phyloP scores from a whole-genome alignment of 2,888 invertebrate genomes.

The Limenitis arthemis region DNA sequence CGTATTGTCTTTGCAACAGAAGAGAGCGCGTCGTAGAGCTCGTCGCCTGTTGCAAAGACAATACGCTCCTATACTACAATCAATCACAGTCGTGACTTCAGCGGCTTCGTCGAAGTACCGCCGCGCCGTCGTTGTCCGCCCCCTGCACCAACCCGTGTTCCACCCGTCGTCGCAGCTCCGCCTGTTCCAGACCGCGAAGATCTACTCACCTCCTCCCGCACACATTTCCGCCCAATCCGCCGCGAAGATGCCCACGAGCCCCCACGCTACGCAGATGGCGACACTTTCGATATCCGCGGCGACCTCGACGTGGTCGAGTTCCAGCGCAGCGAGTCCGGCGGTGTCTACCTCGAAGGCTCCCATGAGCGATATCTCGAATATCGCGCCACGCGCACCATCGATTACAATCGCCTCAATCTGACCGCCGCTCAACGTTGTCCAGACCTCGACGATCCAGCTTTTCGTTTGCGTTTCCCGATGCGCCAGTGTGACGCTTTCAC shows the following conservation, averaged over 20 bases:
- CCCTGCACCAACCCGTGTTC: constrained; percentile 38
- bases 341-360: constrained; percentile 68
- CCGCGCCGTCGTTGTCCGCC: constrained; percentile 51
- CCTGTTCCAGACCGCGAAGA: constrained; percentile 77
- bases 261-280: constrained; percentile 75
- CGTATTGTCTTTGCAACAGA: too few species aligned
- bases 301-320: constrained; percentile 76
- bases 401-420: constrained; percentile 51
- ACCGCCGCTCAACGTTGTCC: constrained; percentile 51
- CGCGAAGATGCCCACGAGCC: constrained; percentile 53
- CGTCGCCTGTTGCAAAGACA: constrained; percentile 47
- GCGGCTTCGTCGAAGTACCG: constrained; percentile 75
- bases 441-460: constrained; percentile 52
- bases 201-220: constrained; percentile 81
- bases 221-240: constrained; percentile 88
- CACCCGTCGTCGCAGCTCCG: constrained; percentile 21
- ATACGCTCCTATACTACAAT: constrained; percentile 71
- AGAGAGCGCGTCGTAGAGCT: too few species aligned
- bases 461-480: constrained; percentile 78
- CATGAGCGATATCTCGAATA: constrained; percentile 69
- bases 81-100: constrained; percentile 74
- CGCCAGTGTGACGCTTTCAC: constrained; percentile 46
- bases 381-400: constrained; percentile 51
- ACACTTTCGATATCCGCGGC: constrained; percentile 78
- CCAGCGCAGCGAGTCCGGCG: constrained; percentile 77